Conservation (phyloP, 2,888 invertebrate species). For the Drosophila lutescens region DNA sequence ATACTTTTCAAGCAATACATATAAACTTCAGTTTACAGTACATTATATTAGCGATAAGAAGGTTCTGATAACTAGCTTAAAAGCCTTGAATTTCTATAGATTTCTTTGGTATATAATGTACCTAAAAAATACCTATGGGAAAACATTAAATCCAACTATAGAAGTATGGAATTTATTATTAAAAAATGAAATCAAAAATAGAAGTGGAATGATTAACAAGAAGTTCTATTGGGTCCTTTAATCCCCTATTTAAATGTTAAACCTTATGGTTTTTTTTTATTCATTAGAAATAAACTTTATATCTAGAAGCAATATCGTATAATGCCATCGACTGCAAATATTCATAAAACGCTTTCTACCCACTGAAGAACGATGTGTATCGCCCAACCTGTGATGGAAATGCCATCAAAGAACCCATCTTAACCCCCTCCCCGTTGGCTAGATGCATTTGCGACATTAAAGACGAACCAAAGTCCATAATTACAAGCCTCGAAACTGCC, state of each 20-base stretch:
- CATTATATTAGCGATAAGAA: not conserved
- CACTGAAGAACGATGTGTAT: not conserved
- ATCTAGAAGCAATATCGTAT: not conserved
- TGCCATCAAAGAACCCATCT: conserved; percentile 21
- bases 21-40: not conserved
- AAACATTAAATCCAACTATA: too few species aligned
- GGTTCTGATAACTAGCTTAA: not conserved
- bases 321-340: not conserved
- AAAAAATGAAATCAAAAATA: too few species aligned
- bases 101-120: too few species aligned
- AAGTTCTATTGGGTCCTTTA: too few species aligned
- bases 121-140: too few species aligned
- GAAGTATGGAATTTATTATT: not conserved
- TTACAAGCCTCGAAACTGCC: conserved; percentile 64
- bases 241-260: too few species aligned
- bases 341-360: conserved; percentile 2
- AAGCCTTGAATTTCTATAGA: too few species aligned
- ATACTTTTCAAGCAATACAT: not conserved
- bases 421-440: not conserved
- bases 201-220: too few species aligned
- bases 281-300: not conserved
- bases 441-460: conserved; percentile 44
- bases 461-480: conserved; percentile 58
- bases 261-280: not conserved
- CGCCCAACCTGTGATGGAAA: conserved; percentile 6